phyloP scores from a whole-genome alignment of 2,113 vertebrate species.

The Psittacus erithacus region DNA sequence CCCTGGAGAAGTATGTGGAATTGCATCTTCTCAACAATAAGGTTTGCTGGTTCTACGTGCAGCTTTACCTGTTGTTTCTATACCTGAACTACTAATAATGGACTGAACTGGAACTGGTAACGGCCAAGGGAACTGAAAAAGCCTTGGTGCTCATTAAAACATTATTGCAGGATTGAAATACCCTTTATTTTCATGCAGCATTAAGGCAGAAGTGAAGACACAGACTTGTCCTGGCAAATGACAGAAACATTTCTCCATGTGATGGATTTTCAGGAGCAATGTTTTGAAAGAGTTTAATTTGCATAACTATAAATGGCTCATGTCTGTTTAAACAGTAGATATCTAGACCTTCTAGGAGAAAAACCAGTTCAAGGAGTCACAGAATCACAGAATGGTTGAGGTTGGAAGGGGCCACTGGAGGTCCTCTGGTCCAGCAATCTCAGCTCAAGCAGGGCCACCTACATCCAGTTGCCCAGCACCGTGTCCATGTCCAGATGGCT shows the following conservation, averaged over 20 bases:
- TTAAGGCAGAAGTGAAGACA: not conserved
- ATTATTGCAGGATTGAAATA: not conserved
- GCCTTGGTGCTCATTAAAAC: not conserved
- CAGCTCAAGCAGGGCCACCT: not conserved
- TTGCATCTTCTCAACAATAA: not conserved
- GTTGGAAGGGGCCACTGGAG: not conserved
- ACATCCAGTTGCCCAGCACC: not conserved
- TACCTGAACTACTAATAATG: not conserved
- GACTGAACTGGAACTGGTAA: not conserved
- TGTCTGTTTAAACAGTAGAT: not conserved
- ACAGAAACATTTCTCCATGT: not conserved
- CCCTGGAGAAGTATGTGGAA: not conserved
- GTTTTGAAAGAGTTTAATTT: not conserved
- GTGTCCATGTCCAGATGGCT: not conserved
- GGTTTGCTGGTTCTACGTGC: not conserved
- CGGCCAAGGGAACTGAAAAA: not conserved
- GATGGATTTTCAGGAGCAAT: fast-evolving
- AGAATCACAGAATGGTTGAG: not conserved
- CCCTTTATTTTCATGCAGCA: not conserved
- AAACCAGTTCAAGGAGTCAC: not conserved
- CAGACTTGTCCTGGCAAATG: not conserved
- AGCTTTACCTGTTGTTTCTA: not conserved
- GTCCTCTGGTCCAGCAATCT: not conserved
- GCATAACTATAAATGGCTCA: not conserved
- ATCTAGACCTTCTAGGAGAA: not conserved